phyloP scores from a whole-genome alignment of 1,140 invertebrate genomes.

The Orussus abietinus region DNA sequence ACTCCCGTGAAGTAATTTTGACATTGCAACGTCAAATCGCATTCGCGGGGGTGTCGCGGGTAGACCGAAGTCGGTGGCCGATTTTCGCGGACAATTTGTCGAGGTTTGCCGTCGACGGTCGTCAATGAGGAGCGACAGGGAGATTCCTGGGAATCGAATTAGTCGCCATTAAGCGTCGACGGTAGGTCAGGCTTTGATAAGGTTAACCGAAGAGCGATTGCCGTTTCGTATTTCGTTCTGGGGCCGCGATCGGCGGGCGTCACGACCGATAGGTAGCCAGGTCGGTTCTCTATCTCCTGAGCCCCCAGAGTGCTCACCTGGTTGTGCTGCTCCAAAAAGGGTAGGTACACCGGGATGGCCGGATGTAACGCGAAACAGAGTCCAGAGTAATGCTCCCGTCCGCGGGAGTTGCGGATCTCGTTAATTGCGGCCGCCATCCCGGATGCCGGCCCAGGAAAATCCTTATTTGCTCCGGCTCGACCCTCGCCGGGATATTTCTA shows the following conservation, averaged over 20 bases:
- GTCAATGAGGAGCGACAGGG: too few relatives aligned
- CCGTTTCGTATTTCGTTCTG: not conserved
- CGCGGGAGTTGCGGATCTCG: constrained; percentile 13
- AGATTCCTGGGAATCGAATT: constrained; percentile 8
- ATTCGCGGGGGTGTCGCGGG: too few relatives aligned
- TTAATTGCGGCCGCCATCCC: constrained; percentile 20
- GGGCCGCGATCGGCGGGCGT: not conserved
- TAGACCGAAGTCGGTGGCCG: too few relatives aligned
- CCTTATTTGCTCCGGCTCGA: too few relatives aligned
- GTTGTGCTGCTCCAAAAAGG: not conserved
- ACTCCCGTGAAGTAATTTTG: too few relatives aligned
- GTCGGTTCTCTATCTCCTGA: constrained; percentile 1
- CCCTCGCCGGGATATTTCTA: too few relatives aligned
- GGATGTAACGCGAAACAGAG: constrained; percentile 16
- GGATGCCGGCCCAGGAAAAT: constrained; percentile 6
- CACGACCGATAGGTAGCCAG: not conserved
- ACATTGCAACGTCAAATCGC: too few relatives aligned
- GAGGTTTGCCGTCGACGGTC: too few relatives aligned
- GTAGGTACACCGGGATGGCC: too few relatives aligned
- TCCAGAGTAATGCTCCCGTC: constrained; percentile 18
- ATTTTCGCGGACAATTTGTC: too few relatives aligned
- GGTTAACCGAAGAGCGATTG: constrained; percentile 9
- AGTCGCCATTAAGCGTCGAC: constrained; percentile 4
- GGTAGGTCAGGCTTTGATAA: constrained; percentile 4
- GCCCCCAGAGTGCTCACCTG: constrained; percentile 2